phyloP scores from a whole-genome alignment of 2,113 vertebrate genomes.

The Clarias gariepinus region DNA sequence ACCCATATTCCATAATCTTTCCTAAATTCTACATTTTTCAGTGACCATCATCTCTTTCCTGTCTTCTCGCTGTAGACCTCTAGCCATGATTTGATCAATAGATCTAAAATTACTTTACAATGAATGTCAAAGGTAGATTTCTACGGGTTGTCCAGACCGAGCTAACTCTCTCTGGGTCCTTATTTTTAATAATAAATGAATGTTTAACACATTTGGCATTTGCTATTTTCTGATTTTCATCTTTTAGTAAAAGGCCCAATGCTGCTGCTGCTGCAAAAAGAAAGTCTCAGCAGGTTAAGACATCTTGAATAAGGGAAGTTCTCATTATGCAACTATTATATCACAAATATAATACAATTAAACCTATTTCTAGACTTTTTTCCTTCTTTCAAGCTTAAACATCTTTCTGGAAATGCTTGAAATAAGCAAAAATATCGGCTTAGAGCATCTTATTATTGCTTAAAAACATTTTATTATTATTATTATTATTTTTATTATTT shows the following conservation, averaged over 20 bases:
- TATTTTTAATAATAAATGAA: constrained; percentile 1
- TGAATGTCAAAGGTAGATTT: not conserved
- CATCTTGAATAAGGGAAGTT: not conserved
- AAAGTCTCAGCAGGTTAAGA: not conserved
- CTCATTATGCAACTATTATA: not conserved
- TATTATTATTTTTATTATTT: no score
- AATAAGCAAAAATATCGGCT: not conserved
- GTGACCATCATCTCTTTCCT: not conserved
- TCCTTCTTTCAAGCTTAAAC: not conserved
- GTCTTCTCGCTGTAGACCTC: not conserved
- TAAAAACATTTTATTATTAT: not conserved
- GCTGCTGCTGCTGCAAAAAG: no score
- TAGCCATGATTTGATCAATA: not conserved
- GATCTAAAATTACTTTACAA: not conserved
- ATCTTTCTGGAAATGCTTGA: not conserved
- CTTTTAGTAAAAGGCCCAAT: not conserved
- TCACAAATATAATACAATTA: not conserved
- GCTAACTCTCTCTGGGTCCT: not conserved
- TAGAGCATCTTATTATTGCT: not conserved
- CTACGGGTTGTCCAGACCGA: not conserved
- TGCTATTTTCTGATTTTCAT: not conserved
- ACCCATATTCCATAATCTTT: not conserved
- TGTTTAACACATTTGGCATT: not conserved
- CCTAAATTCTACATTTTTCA: not conserved
- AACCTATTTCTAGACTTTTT: not conserved